Percentiles rank a stretch among this genome's conserved stretches.
phyloP scores from a whole-genome alignment of 2,888 invertebrate species.

The Thysanoteuthis rhombus region DNA sequence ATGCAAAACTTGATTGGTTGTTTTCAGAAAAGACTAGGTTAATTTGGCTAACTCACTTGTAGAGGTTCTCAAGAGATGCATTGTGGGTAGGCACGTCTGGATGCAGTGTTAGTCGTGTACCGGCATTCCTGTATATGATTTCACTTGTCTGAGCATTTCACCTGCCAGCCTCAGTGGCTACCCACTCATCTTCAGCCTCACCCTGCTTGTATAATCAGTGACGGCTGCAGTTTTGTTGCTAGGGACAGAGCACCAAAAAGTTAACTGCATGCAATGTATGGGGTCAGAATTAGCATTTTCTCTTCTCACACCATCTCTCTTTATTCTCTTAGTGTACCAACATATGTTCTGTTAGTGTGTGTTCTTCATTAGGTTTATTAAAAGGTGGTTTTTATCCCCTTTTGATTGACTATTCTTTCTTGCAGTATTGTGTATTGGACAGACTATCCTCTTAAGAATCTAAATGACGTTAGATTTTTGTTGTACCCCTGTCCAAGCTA shows the following conservation, averaged over 20 bases:
- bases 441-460: too few species aligned
- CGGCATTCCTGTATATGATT: not conserved
- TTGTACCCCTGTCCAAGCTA: too few species aligned
- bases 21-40: not conserved
- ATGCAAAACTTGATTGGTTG: not conserved
- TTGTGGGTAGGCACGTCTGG: not conserved
- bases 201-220: not conserved
- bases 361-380: not conserved
- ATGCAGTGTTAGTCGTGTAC: not conserved
- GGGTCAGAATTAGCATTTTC: conserved; percentile 12
- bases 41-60: not conserved
- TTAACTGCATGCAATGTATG: not conserved
- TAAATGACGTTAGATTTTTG: too few species aligned
- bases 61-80: not conserved
- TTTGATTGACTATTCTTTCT: too few species aligned
- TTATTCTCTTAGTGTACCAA: not conserved
- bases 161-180: not conserved
- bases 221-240: not conserved
- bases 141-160: conserved; percentile 12
- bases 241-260: not conserved
- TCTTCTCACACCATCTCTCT: not conserved
- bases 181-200: not conserved
- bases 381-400: not conserved
- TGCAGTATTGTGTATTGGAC: too few species aligned
- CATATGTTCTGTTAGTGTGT: not conserved